Conservation (phyloP, 2,113 vertebrate genomes). For the Odontophorus gujanensis region DNA sequence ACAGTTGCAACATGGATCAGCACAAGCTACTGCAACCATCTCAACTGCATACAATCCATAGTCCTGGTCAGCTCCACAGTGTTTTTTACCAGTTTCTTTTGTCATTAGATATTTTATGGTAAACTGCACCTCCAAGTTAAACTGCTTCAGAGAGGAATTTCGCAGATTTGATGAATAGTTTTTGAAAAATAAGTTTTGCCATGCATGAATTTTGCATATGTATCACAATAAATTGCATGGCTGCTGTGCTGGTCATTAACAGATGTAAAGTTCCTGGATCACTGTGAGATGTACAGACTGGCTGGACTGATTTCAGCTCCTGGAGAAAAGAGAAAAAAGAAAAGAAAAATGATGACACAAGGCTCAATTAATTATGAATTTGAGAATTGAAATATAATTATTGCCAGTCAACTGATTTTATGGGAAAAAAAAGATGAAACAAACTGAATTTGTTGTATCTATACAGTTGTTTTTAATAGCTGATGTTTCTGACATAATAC, state of each 20-base stretch:
- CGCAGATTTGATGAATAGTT: neutral
- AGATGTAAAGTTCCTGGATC: neutral
- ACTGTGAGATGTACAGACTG: neutral
- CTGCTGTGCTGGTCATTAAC: neutral
- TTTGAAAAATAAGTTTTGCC: neutral
- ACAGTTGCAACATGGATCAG: neutral
- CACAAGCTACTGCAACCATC: neutral
- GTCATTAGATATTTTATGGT: neutral
- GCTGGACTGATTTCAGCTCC: neutral
- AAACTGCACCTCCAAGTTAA: neutral
- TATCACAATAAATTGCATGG: neutral
- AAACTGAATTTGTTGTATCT: neutral
- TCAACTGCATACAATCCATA: neutral
- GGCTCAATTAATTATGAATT: neutral
- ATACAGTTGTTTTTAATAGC: neutral
- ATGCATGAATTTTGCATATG: neutral
- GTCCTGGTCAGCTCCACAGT: neutral
- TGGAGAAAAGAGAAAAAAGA: neutral
- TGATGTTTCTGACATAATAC: neutral
- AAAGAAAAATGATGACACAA: neutral
- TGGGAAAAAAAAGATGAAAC: neutral
- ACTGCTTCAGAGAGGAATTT: neutral
- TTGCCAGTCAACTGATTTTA: neutral
- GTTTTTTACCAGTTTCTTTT: rapidly evolving
- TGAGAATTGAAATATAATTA: neutral